Conservation (phyloP, 2,888 invertebrate genomes). For the Cephus pulcher region DNA sequence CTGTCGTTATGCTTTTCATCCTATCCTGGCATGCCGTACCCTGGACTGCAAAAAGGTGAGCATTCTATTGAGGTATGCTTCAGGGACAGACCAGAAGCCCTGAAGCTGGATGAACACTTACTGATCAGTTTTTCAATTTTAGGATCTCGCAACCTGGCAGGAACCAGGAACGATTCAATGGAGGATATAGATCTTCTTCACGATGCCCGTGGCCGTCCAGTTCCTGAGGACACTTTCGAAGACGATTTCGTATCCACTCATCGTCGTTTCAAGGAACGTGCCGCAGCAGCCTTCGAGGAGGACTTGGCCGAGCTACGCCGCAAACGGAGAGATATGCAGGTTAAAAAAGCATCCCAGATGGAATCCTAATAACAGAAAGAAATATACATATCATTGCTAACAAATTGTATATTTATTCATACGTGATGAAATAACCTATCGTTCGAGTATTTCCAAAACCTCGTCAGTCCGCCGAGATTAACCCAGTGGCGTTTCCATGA, state of each 20-base stretch:
- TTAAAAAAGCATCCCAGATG: constrained; percentile 22
- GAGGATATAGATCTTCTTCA: constrained; percentile 53
- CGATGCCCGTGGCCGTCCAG: constrained; percentile 42
- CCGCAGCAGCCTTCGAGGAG: constrained; percentile 60
- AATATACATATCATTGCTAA: background rate
- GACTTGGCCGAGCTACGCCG: constrained; percentile 61
- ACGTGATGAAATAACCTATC: background rate
- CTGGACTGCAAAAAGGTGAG: background rate
- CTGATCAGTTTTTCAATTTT: constrained; percentile 35
- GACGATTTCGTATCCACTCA: constrained; percentile 53
- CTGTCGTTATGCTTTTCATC: background rate
- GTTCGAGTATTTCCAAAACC: background rate
- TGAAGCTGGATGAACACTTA: constrained; percentile 5
- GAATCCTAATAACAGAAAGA: background rate
- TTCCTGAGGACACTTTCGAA: constrained; percentile 47
- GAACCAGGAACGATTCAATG: constrained; percentile 39
- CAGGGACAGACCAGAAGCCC: background rate
- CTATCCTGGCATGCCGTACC: background rate
- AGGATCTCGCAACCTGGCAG: constrained; percentile 57
- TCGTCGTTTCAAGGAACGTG: constrained; percentile 57
- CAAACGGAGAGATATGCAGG: constrained; percentile 61
- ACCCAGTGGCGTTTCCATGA: background rate
- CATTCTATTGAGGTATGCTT: background rate
- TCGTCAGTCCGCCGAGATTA: background rate
- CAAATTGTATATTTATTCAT: background rate